A percentile compares a stretch with the other conserved stretches of the same genome.
phyloP scores from a whole-genome alignment of 1,140 invertebrate genomes.

The Thrips palmi region DNA sequence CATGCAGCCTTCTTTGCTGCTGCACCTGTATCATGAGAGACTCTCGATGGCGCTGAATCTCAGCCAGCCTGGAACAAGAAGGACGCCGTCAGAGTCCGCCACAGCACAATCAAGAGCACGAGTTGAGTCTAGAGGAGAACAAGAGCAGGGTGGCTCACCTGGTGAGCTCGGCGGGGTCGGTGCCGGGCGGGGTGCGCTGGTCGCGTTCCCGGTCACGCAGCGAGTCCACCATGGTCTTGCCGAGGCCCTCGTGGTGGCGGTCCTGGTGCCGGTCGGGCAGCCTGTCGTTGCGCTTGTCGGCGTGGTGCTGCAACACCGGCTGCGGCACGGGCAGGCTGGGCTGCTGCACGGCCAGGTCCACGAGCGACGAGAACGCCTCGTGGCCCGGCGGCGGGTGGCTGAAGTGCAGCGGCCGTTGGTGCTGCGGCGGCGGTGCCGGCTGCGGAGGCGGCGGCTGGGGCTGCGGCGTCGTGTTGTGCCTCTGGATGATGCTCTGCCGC shows the following conservation, averaged over 20 bases:
- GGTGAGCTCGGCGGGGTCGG: too few relatives aligned
- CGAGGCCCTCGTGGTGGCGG: slow-evolving; percentile 33
- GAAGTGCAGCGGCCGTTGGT: slow-evolving; percentile 26
- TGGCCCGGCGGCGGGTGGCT: slow-evolving; percentile 39
- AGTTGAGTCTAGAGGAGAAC: too few relatives aligned
- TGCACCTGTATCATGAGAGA: slow-evolving; percentile 22
- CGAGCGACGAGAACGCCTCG: slow-evolving; percentile 67
- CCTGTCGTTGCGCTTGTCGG: slow-evolving; percentile 18
- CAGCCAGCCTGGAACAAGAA: too few relatives aligned
- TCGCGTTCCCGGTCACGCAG: too few relatives aligned
- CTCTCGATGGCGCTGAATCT: too few relatives aligned
- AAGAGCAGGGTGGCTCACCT: too few relatives aligned
- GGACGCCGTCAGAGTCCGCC: too few relatives aligned
- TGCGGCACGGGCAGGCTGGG: slow-evolving; percentile 62
- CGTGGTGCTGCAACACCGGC: slow-evolving; percentile 10
- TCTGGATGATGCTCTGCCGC: slow-evolving; percentile 45
- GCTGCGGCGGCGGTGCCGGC: slow-evolving; percentile 22
- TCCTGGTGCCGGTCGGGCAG: slow-evolving; percentile 13
- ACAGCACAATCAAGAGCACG: too few relatives aligned
- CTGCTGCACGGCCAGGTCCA: slow-evolving; percentile 70
- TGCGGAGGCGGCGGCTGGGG: slow-evolving; percentile 14
- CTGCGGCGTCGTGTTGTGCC: slow-evolving; percentile 33
- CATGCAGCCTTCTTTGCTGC: slow-evolving; percentile 20
- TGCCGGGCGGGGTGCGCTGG: too few relatives aligned
- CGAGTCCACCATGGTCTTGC: slow-evolving; percentile 37